Conservation (phyloP, 2,113 vertebrate species). For the Trichechus manatus region DNA sequence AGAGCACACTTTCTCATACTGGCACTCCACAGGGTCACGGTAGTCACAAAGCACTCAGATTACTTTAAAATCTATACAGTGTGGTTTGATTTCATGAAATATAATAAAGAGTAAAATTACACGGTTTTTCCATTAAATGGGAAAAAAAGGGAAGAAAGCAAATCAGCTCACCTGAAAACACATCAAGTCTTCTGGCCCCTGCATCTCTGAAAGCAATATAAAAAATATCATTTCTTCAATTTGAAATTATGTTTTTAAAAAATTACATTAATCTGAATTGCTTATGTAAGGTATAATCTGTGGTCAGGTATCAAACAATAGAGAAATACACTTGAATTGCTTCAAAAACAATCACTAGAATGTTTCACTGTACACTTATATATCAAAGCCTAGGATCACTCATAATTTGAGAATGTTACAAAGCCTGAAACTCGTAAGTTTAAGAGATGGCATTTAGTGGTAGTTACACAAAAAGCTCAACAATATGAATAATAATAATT, state of each 20-base stretch:
- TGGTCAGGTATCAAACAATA: conserved; percentile 64
- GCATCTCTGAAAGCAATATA: conserved; percentile 89
- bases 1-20: background rate
- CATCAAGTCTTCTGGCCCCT: conserved; percentile 91
- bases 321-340: conserved; percentile 61
- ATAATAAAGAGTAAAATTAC: conserved; percentile 62
- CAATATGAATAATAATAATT: background rate
- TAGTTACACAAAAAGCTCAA: conserved; percentile 19
- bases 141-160: conserved; percentile 32
- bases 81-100: conserved; percentile 38
- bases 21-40: conserved; percentile 5
- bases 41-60: conserved; percentile 61
- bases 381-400: conserved; percentile 39
- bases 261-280: conserved; percentile 55
- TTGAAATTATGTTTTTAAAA: conserved; percentile 41
- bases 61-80: conserved; percentile 61
- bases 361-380: conserved; percentile 46
- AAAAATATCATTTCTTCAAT: conserved; percentile 63
- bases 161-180: conserved; percentile 91
- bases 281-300: background rate
- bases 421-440: conserved; percentile 50
- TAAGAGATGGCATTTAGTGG: conserved; percentile 15
- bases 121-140: conserved; percentile 51
- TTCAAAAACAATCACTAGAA: conserved; percentile 72
- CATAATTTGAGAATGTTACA: conserved; percentile 55